Evolutionary conservation across 2,113 vertebrate species (phyloP), one percentile per base, ranked within the genome.

Genomic region (Gulo gulo): DNA sequence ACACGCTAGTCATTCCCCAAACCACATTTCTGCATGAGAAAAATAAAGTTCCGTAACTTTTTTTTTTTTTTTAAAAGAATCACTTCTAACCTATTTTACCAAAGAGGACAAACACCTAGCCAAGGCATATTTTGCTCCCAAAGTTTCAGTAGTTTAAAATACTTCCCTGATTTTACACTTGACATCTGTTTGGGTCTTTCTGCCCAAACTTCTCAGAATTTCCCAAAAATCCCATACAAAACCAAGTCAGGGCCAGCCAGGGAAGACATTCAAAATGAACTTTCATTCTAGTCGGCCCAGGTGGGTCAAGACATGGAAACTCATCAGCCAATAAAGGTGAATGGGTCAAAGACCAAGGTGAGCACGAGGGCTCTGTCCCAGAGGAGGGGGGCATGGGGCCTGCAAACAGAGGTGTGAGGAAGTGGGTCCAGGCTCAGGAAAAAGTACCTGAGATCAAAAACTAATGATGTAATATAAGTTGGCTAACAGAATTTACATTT

Each of bases 41-140:
- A 98, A 94, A 91, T 92, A 92, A 6, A 96, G 95, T 94, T 90
- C 23, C 20, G 61, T 95, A 63, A 36, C 4, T 31, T 47, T 76
- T 16, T 74, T 57, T 63, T 59, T 63, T 63, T 13, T 61, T 14
- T 5, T 39, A 39, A 15, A 95, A 88, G 71, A 81, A 65, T 95
- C 80, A 42, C 36, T 91, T 61, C 4, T 61, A 80, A 93, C 31
- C 31, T 81, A 86, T 74, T 95, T 91, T 67, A 92, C 31, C 92
- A 84, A 52, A 34, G 13, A 94, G 69, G 55, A 88, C 45, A 92
- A 93, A 90, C 15, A 89, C 15, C 21, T 82, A 55, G 63, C 39
- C 67, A 93, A 31, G 52, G 55, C 52, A 12, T 42, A 82, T 80
- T 96, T 91, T 87, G 61, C 69, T 95, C n/a, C 86, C 67, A 59